These are phyloP conservation scores for Rhagonycha fulva DNA, from an alignment of 2,888 invertebrate genomes.

Conservation along the genomic window DNA sequence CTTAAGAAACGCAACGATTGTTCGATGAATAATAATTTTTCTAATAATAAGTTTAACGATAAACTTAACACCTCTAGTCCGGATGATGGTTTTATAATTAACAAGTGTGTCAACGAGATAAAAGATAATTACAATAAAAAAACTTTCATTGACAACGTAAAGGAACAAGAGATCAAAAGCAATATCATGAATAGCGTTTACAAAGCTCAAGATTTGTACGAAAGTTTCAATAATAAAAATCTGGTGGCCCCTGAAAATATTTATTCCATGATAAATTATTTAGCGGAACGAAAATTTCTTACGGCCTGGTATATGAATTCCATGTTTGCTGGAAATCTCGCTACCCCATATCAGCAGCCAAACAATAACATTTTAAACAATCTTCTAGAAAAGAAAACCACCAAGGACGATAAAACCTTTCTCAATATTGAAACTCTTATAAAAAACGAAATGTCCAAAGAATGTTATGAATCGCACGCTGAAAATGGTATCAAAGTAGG, in stretches of 20 bases:
- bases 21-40: slow-evolving; percentile 16
- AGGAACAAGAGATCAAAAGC: slow-evolving; percentile 41
- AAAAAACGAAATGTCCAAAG: slow-evolving; percentile 50
- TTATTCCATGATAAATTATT: slow-evolving; percentile 53
- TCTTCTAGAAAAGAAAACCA: slow-evolving; percentile 50
- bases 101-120: slow-evolving; percentile 42
- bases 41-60: slow-evolving; percentile 13
- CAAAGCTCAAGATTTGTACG: slow-evolving; percentile 45
- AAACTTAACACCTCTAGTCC: slow-evolving; percentile 16
- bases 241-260: slow-evolving; percentile 46
- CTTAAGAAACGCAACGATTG: slow-evolving; percentile 40
- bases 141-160: slow-evolving; percentile 46
- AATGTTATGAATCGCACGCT: slow-evolving; percentile 24
- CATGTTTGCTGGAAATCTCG: slow-evolving; percentile 42
- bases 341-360: slow-evolving; percentile 24
- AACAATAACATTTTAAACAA: slow-evolving; percentile 52
- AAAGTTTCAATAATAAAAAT: slow-evolving; percentile 41
- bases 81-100: slow-evolving; percentile 23
- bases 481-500: slow-evolving; percentile 18
- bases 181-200: slow-evolving; percentile 46
- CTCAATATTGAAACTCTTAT: slow-evolving; percentile 51
- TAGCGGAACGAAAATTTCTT: slow-evolving; percentile 55
- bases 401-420: slow-evolving; percentile 44
- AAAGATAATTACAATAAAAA: slow-evolving; percentile 54
- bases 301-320: slow-evolving; percentile 57